Evolutionary conservation across 2,113 vertebrate genomes (phyloP).

Genomic region (Scophthalmus maximus): DNA sequence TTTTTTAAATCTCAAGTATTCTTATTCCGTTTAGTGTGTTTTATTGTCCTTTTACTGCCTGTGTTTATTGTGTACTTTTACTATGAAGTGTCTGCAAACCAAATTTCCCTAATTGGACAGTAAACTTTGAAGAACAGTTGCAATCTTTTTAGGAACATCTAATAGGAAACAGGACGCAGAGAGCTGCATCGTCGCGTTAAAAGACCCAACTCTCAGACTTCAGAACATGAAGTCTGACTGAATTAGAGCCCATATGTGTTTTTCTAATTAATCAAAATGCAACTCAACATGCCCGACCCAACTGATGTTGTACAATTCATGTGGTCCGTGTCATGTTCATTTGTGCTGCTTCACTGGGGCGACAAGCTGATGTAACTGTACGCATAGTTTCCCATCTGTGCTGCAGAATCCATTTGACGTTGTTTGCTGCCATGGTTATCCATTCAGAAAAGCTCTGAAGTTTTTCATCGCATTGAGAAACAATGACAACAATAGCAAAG

Average conservation of each 20-base stretch:
- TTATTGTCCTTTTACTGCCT: slow-evolving; percentile 20
- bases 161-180: slow-evolving; percentile 19
- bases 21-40: slow-evolving; percentile 14
- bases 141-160: background rate
- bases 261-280: background rate
- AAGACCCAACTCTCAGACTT: background rate
- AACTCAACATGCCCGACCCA: background rate
- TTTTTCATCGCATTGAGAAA: background rate
- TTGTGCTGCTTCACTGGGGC: background rate
- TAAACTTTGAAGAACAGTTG: slow-evolving; percentile 27
- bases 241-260: background rate
- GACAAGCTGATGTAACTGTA: background rate
- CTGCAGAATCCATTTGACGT: background rate
- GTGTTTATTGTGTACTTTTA: slow-evolving; percentile 40
- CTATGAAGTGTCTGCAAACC: slow-evolving; percentile 36
- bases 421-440: background rate
- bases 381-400: background rate
- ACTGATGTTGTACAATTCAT: too few relatives aligned
- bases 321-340: too few relatives aligned
- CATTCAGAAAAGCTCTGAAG: background rate
- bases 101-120: slow-evolving; percentile 21
- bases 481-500: background rate
- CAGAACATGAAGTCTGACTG: background rate
- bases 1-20: background rate
- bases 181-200: background rate